Percentiles rank a stretch among this genome's conserved stretches.
phyloP scores from a whole-genome alignment of 2,888 invertebrate genomes.

The Penaeus monodon region DNA sequence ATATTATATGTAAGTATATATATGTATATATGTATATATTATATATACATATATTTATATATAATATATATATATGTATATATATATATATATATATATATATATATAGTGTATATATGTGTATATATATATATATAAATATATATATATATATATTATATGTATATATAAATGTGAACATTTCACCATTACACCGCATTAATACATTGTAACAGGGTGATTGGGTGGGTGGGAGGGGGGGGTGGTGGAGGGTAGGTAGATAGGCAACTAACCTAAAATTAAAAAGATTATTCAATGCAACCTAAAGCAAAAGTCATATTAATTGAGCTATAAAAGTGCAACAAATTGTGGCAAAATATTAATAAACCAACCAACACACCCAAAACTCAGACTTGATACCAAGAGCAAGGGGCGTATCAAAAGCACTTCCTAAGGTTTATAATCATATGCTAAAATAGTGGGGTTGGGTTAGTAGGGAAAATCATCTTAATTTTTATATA shows the following conservation, averaged over 20 bases:
- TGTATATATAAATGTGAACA: no score
- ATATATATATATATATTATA: no score
- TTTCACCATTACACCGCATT: background rate
- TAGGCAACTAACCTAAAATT: constrained; percentile 39
- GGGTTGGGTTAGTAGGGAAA: no score
- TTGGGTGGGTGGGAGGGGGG: background rate
- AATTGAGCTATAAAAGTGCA: constrained; percentile 57
- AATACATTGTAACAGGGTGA: background rate
- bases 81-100: no score
- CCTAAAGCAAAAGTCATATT: constrained; percentile 50
- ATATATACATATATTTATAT: no score
- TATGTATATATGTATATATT: no score
- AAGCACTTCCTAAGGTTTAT: constrained; percentile 38
- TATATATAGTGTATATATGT: no score
- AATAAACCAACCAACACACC: constrained; percentile 54
- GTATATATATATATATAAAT: no score
- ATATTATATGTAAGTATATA: no score
- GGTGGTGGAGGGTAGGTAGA: background rate
- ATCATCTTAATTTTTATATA: no score
- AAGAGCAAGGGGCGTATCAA: constrained; percentile 28
- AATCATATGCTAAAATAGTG: no score
- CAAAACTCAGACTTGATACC: constrained; percentile 47
- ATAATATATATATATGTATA: no score
- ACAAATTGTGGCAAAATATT: constrained; percentile 46
- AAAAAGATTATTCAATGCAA: constrained; percentile 39